Evolutionary conservation across 2,888 invertebrate species (phyloP).

Genomic region (Pseudococcus jackbeardsleyi): DNA sequence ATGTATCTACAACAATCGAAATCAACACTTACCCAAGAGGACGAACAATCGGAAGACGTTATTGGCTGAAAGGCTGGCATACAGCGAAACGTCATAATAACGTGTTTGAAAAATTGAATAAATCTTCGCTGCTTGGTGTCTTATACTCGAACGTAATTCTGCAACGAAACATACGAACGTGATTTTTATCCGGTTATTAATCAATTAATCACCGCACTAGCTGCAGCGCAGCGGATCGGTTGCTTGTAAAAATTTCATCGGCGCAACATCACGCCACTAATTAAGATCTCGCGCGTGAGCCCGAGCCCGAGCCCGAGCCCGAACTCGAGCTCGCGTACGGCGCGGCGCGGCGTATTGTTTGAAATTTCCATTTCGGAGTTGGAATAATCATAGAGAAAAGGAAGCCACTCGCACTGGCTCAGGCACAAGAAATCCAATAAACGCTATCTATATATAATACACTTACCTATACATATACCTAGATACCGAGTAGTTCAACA

Average conservation of each 20-base stretch:
- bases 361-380: neutral
- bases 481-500: constrained; percentile 47
- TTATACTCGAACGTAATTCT: constrained; percentile 6
- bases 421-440: constrained; percentile 44
- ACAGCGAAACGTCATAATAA: constrained; percentile 77
- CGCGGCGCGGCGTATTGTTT: constrained; percentile 19
- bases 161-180: neutral
- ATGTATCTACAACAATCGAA: no score
- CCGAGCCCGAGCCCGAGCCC: constrained; percentile 1
- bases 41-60: constrained; percentile 76
- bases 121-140: constrained; percentile 22
- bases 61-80: constrained; percentile 78
- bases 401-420: neutral
- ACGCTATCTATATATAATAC: neutral
- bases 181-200: neutral
- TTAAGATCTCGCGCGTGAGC: constrained; percentile 37
- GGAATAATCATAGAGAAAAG: neutral
- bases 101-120: constrained; percentile 54
- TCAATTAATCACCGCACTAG: neutral
- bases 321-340: no score
- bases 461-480: neutral
- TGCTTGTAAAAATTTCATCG: constrained; percentile 13
- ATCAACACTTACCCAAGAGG: constrained; percentile 76
- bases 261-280: constrained; percentile 37
- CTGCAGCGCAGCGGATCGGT: neutral